Base-by-base conservation (phyloP, 2,113 vertebrate species). In the Cryptoleucopteryx plumbea region DNA sequence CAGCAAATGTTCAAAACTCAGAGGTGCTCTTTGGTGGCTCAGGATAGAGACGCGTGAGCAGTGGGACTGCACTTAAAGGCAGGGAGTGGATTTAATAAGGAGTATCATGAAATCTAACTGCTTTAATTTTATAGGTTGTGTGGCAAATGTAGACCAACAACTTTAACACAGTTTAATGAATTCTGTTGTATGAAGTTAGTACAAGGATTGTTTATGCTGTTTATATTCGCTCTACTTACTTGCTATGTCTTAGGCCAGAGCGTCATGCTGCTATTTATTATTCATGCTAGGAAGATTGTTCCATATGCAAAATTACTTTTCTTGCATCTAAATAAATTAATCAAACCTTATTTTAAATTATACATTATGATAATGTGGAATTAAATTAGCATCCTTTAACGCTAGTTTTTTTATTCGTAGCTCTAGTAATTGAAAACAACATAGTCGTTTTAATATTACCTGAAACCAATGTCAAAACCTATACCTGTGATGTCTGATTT, bases 251-350 rank as follows among this genome's bases (percentile, higher is more conserved):
- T 42, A 93, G 93, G 63, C 61, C 82, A 70, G 72, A 81, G 36
- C 8, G 12, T 92, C 79, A 59, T 21, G n/a, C 18, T 95, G 26
- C 84, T 72, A 22, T 88, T 93, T 88, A 25, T 92, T 93, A 73
- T 86, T 94, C 58, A 90, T 81, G 26, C 29, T 74, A 79, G 56
- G 25, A 94, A 75, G 53, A 59, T 93, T 56, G 29, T 86, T 94
- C 61, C 73, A 10, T 89, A 62, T 82, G 63, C 86, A 55, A 65
- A 94, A 74, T 95, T 74, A 68, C 74, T 81, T 92, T 97, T 65
- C 47, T 82, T 91, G 72, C 11, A 81, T 70, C 82, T 82, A 68
- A 88, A 90, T 74, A 84, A 77, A 82, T 79, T 67, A 91, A 88
- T 79, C 53, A 95, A 82, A 67, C 23, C 34, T 81, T 78, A 53